Evolutionary conservation across 2,797 vertebrate species (phyloP).

Genomic region (Microctenopoma stevenorrisi): DNA sequence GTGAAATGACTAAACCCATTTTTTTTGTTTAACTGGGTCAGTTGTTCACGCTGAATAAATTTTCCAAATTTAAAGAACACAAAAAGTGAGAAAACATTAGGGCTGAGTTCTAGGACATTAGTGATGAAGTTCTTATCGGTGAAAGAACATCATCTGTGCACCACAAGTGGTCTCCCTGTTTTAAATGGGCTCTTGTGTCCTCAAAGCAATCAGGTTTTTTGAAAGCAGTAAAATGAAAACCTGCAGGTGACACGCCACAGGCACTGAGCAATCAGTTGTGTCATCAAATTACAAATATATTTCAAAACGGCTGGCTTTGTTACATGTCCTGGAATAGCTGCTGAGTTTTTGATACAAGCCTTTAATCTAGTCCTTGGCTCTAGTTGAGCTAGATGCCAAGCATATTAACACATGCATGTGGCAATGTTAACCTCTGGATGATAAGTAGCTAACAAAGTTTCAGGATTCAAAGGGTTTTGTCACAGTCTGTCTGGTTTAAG

Average conservation of each 20-base stretch:
- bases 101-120: neutral
- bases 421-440: too few species aligned
- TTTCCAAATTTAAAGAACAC: neutral
- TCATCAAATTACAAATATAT: neutral
- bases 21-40: neutral
- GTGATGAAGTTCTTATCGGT: neutral
- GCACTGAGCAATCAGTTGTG: neutral
- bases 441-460: too few species aligned
- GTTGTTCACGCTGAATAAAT: neutral
- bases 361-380: too few species aligned
- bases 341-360: neutral
- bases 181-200: neutral
- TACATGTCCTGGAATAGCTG: neutral
- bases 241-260: neutral
- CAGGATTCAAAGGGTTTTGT: too few species aligned
- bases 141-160: neutral
- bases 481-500: too few species aligned
- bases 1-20: conserved; percentile 3
- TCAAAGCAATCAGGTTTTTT: neutral
- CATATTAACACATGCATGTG: too few species aligned
- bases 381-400: neutral
- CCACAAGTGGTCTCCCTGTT: neutral
- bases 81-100: conserved; percentile 1
- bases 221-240: neutral
- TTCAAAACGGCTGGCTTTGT: neutral